A percentile compares a stretch with the other conserved stretches of the same genome.
phyloP scores from a whole-genome alignment of 2,797 vertebrate genomes.

The Chaunax sp. region DNA sequence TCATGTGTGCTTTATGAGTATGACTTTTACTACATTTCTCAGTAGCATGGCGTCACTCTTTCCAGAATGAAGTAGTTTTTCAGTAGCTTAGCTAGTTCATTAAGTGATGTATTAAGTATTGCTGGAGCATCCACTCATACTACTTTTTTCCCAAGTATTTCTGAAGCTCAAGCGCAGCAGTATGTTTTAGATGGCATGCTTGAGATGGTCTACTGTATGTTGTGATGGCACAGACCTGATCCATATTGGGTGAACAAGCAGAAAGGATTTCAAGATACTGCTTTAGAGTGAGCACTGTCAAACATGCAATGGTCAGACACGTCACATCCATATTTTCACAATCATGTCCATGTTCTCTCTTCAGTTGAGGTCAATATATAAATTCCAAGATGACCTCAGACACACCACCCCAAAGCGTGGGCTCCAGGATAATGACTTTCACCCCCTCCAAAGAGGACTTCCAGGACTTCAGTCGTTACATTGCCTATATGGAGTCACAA shows the following conservation, averaged over 20 bases:
- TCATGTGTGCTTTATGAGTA: too few species aligned
- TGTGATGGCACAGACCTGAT: not conserved
- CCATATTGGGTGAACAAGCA: not conserved
- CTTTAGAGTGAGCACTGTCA: not conserved
- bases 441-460: slow-evolving; percentile 93
- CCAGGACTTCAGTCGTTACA: slow-evolving; percentile 91
- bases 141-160: too few species aligned
- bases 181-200: not conserved
- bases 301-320: not conserved
- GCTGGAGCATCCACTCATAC: too few species aligned
- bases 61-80: too few species aligned
- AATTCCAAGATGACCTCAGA: slow-evolving; percentile 88
- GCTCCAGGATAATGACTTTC: slow-evolving; percentile 92
- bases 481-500: slow-evolving; percentile 94
- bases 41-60: too few species aligned
- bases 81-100: too few species aligned
- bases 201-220: not conserved
- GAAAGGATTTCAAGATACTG: slow-evolving; percentile 1
- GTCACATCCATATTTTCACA: not conserved
- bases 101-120: too few species aligned
- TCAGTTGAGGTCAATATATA: slow-evolving; percentile 22
- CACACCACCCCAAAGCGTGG: slow-evolving; percentile 82
- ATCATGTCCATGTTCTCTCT: slow-evolving; percentile 14
- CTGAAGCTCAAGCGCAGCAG: too few species aligned
- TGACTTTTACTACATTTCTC: too few species aligned